Evolutionary conservation across 2,888 invertebrate species (phyloP).

Genomic region (Adela reaumurella): DNA sequence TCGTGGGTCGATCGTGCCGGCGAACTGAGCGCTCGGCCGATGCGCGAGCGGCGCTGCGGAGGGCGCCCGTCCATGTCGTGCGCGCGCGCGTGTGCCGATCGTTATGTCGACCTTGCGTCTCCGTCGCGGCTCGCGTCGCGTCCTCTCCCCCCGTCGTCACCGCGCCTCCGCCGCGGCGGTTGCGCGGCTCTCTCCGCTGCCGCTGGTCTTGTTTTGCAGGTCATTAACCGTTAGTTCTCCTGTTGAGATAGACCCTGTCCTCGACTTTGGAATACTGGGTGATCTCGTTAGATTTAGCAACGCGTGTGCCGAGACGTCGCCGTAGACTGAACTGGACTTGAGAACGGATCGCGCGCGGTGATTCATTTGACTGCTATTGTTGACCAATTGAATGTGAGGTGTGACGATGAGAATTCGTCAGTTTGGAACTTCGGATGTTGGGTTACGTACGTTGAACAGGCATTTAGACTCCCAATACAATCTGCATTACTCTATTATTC

Average conservation of each 20-base stretch:
- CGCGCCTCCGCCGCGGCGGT: not conserved
- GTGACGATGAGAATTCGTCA: not conserved
- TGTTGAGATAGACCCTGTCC: not conserved
- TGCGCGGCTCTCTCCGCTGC: not conserved
- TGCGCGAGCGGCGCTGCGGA: conserved; percentile 25
- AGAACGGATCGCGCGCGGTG: not conserved
- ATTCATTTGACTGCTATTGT: not conserved
- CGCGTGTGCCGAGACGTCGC: not conserved
- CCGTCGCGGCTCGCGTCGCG: too few species aligned
- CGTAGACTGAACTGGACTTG: not conserved
- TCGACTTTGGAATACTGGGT: not conserved
- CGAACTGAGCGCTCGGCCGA: conserved; percentile 25
- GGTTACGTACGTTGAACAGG: too few species aligned
- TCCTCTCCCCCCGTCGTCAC: not conserved
- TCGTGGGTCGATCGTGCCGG: conserved; percentile 19
- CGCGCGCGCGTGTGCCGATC: conserved; percentile 17
- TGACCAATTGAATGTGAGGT: not conserved
- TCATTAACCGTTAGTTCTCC: not conserved
- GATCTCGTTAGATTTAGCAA: not conserved
- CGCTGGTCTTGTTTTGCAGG: not conserved
- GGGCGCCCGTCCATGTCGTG: conserved; percentile 30
- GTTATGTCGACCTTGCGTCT: not conserved
- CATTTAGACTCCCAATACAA: too few species aligned
- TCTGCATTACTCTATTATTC: too few species aligned
- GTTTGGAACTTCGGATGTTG: too few species aligned